Base-by-base conservation (phyloP, 2,888 invertebrate genomes). In the Himalopsyche tibetana region DNA sequence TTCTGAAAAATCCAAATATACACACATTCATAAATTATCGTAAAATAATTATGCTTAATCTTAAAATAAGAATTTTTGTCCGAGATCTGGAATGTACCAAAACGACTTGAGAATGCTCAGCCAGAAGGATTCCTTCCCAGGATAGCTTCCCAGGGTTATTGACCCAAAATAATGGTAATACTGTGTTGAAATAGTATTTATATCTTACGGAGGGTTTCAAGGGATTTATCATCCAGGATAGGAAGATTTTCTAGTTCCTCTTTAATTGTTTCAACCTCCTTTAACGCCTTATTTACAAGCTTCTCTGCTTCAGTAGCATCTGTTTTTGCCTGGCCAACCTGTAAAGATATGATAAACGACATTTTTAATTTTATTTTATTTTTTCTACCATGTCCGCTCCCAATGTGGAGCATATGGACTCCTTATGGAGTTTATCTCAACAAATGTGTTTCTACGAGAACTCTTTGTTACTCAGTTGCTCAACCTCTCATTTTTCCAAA, bases 261-360 rank as follows among this genome's bases (percentile, higher is more conserved):
- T 90, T 96, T 94, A 85, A 98, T 97, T 79, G 94, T 95, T 87
- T 96, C 94, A 5, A 99, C 95, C 88, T 97, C 96, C 9, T 94
- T 94, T 79, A 97, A 92, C 0, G 98, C 97, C 89, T 96, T 96
- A 42, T 95, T 94, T 0, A 98, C 97, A 92, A 97, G 96, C 89
- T 95, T 95, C 84, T 96, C 95, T 0, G 98, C 97, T 89, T 96
- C 95, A 83, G 95, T 94, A 0, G 98, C 97, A 89, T 96, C 97
- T 6, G 95, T 96, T 90, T 97, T 97, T 0, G 98, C 98, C 92
- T 97, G 95, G 6, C 97, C 97, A 38, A 98, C 98, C 96, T 97
- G 89, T 87, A 90, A 85, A 63, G 15, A 82, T 79, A 12, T 42
- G 36, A 38, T 80, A 38, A 82, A 17, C 55, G 80, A 86, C 38